Evolutionary conservation across 2,888 invertebrate genomes (phyloP).

Genomic region (Tenthredo amoena): DNA sequence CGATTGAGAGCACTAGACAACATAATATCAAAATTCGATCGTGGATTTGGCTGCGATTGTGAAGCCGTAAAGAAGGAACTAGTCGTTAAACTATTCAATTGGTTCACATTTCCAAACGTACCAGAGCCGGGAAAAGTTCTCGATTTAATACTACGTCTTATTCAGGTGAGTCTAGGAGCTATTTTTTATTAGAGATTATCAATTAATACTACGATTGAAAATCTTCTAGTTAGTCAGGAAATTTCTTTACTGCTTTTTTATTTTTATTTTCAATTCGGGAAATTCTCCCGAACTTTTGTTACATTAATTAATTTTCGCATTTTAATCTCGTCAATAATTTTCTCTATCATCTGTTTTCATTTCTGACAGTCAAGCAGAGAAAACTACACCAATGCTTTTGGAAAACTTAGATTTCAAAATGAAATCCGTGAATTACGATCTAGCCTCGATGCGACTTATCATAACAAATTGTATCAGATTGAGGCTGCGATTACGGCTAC

Average conservation of each 20-base stretch:
- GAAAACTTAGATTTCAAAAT: constrained; percentile 67
- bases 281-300: neutral
- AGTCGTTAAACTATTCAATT: constrained; percentile 81
- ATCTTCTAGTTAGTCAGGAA: neutral
- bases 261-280: constrained; percentile 66
- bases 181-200: constrained; percentile 37
- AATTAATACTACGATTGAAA: neutral
- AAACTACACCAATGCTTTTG: constrained; percentile 66
- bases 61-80: constrained; percentile 82
- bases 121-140: constrained; percentile 81
- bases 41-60: constrained; percentile 83
- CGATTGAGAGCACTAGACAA: constrained; percentile 80
- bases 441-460: constrained; percentile 63
- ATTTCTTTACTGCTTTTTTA: constrained; percentile 69
- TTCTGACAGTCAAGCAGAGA: constrained; percentile 61
- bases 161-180: constrained; percentile 79
- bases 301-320: neutral
- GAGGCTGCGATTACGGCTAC: constrained; percentile 62
- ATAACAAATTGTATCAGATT: constrained; percentile 66
- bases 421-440: constrained; percentile 65
- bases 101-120: constrained; percentile 82
- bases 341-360: neutral
- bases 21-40: constrained; percentile 82
- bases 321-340: neutral
- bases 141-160: constrained; percentile 79